phyloP scores from a whole-genome alignment of 2,888 invertebrate species.

The Agrilus mali region DNA sequence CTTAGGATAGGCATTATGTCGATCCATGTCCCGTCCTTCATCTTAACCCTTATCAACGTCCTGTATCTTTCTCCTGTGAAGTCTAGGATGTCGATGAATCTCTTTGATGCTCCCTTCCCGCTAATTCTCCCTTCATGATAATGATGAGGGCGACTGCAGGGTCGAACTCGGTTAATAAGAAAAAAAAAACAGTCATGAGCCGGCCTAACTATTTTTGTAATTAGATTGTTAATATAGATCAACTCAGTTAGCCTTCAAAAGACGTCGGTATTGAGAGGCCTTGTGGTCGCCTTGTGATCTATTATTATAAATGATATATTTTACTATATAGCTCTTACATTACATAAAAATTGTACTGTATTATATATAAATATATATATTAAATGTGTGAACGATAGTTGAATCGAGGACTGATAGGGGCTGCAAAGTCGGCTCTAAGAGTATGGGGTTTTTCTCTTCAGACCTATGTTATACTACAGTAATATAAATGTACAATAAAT shows the following conservation, averaged over 20 bases:
- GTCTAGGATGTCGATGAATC: too few relatives aligned
- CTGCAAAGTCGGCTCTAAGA: constrained; percentile 25
- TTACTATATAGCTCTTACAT: constrained; percentile 27
- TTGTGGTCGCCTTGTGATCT: constrained; percentile 9
- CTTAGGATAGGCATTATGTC: constrained; percentile 22
- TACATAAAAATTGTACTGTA: constrained; percentile 18
- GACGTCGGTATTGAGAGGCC: constrained; percentile 11
- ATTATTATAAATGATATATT: constrained; percentile 31
- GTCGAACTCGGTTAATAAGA: constrained; percentile 15
- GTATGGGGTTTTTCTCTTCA: constrained; percentile 30
- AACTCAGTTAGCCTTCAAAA: constrained; percentile 24
- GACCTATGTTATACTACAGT: constrained; percentile 30
- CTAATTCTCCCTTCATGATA: constrained; percentile 14
- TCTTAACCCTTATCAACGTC: too few relatives aligned
- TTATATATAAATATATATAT: constrained; percentile 16
- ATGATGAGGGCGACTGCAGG: constrained; percentile 12
- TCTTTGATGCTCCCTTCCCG: constrained; percentile 7
- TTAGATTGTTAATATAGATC: constrained; percentile 26
- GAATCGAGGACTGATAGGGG: constrained; percentile 11
- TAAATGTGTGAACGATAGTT: constrained; percentile 10
- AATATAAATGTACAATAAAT: constrained; percentile 38
- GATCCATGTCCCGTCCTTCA: constrained; percentile 20
- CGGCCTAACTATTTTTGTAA: constrained; percentile 34
- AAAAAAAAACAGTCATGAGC: constrained; percentile 23
- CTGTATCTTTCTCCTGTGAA: too few relatives aligned